phyloP scores from a whole-genome alignment of 2,888 invertebrate species.

The Nycteola revayana region DNA sequence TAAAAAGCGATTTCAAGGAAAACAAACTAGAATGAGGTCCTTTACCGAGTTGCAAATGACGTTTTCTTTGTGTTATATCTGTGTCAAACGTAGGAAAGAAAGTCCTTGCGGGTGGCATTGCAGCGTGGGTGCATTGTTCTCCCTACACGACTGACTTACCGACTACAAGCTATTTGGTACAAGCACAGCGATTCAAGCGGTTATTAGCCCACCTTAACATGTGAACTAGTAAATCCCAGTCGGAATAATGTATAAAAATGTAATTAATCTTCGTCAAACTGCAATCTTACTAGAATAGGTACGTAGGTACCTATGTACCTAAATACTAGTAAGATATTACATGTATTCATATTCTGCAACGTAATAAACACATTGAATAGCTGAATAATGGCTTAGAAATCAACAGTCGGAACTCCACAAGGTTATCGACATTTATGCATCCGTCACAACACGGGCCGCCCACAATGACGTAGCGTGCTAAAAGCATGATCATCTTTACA shows the following conservation, averaged over 20 bases:
- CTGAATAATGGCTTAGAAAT: no score
- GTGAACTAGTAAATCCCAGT: no score
- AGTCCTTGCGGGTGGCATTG: conserved; percentile 64
- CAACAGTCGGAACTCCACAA: conserved; percentile 2
- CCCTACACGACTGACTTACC: conserved; percentile 35
- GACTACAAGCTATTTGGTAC: conserved; percentile 18
- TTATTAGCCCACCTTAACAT: neutral
- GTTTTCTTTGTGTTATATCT: conserved; percentile 60
- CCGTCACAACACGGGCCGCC: conserved; percentile 27
- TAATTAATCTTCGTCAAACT: no score
- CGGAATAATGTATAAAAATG: no score
- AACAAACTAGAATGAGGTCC: conserved; percentile 26
- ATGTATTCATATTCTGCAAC: no score
- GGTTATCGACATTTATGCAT: conserved; percentile 24
- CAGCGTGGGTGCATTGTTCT: conserved; percentile 62
- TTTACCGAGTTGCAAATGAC: conserved; percentile 52
- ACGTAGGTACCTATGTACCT: no score
- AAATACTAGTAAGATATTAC: no score
- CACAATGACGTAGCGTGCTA: conserved; percentile 26
- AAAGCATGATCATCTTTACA: conserved; percentile 12
- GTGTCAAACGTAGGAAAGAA: conserved; percentile 61
- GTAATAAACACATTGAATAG: no score
- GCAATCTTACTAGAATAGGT: no score
- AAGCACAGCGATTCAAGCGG: conserved; percentile 20
- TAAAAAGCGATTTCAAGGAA: conserved; percentile 29